Conservation (phyloP, 2,888 invertebrate species). For the Nasonovia ribisnigri region DNA sequence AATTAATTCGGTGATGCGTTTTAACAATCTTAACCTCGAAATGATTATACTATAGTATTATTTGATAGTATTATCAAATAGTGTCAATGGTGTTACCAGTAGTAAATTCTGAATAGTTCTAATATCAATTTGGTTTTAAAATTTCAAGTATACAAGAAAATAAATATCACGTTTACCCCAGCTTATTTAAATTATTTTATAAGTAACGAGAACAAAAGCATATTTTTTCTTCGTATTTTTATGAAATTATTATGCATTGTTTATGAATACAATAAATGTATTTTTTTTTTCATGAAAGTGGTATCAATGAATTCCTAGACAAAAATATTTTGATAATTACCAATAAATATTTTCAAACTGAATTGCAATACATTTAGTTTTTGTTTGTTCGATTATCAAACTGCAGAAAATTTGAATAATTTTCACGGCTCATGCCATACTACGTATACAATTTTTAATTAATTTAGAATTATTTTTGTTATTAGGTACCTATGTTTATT, state of each 20-base stretch:
- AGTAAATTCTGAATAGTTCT: background rate
- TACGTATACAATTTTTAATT: background rate
- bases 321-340: background rate
- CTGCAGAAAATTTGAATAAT: background rate
- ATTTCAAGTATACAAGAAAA: background rate
- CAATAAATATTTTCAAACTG: background rate
- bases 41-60: background rate
- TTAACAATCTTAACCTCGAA: background rate
- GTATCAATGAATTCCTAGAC: background rate
- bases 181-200: background rate
- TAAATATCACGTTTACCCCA: background rate
- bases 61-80: too few species aligned
- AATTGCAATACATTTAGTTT: background rate
- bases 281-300: background rate
- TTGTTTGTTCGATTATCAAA: background rate
- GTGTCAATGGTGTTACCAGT: too few species aligned
- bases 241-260: background rate
- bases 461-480: background rate
- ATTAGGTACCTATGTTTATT: background rate
- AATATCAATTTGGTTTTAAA: background rate
- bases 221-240: background rate
- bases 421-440: background rate
- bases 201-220: constrained; percentile 3
- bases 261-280: background rate
- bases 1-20: background rate